Evolutionary conservation across 1,140 invertebrate genomes (phyloP), one percentile per base, ranked within the genome.

Genomic region (Antheraea mylitta): DNA sequence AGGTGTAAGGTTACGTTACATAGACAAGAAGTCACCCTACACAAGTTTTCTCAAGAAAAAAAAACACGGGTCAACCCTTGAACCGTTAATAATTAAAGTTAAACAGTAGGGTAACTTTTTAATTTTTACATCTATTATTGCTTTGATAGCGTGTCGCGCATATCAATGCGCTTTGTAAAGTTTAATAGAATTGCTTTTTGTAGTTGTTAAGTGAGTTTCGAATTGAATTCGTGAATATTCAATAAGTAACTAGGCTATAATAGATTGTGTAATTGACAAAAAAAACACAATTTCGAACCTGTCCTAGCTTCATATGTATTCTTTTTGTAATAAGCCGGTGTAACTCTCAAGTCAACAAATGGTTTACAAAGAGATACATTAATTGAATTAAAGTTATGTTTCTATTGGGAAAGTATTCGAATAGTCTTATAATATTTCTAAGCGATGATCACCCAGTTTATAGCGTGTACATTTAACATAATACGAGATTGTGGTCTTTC

Each of bases 1-100:
- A 65, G 64, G 64, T 65, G 64, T 48, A 18, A 16, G 42, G 64
- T 65, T 38, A 42, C 64, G 38, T 53, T 53, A 53, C 11, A 16
- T 53, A 53, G 45, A 16, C 45, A 53, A 53, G 13, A 53, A 53
- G 38, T 42, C 45, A 53, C 45, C 16, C 45, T 13, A 13, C 16
- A 53, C 45, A n/a, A 53, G 13, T 16, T 53, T 53, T 53, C 45
- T 53, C 45, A 53, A 53, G 45, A 53, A 53, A 53, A 53, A n/a
- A 53, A 53, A 13, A 42, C 45, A 53, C 45, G 45, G 45, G 45
- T n/a, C 45, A 13, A 53, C 45, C 45, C 45, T 53, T 53, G 16
- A 53, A 53, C 45, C 45, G 16, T 53, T 53, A 53, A n/a, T 53
- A 53, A 53, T 53, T 9, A n/a, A 53, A 53, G 45, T 53, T n/a